Conservation (phyloP, 2,113 vertebrate species). For the Strigops habroptila region DNA sequence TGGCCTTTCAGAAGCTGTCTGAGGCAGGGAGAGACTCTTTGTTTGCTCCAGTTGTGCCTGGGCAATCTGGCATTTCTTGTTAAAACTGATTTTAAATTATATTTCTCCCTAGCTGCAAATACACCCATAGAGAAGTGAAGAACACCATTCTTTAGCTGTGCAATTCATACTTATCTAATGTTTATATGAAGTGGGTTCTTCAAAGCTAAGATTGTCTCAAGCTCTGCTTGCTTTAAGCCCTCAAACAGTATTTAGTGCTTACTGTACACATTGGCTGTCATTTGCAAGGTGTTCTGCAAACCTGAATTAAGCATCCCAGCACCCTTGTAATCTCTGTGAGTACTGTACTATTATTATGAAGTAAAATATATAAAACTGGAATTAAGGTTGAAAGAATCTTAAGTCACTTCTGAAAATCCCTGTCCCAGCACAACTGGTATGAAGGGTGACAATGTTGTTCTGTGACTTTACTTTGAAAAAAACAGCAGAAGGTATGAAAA, state of each 20-base stretch:
- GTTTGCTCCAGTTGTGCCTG: neutral
- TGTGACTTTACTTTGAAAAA: neutral
- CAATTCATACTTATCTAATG: neutral
- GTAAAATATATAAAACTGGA: neutral
- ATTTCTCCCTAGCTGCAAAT: neutral
- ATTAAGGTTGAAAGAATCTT: conserved; percentile 8
- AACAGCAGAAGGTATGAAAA: neutral
- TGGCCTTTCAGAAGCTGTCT: neutral
- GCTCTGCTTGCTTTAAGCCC: conserved; percentile 2
- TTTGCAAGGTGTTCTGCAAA: conserved; percentile 6
- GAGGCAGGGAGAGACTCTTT: neutral
- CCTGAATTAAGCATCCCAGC: neutral
- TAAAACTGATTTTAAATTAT: neutral
- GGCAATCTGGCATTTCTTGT: neutral
- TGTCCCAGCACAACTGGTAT: neutral
- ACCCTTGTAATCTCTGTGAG: neutral
- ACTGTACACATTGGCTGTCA: neutral
- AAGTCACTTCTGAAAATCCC: neutral
- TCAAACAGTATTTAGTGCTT: conserved; percentile 13
- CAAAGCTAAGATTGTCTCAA: conserved; percentile 3
- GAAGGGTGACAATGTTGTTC: neutral
- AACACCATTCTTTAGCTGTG: neutral
- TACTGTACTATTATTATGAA: neutral
- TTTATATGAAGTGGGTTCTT: conserved; percentile 23
- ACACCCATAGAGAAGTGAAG: neutral